phyloP scores from a whole-genome alignment of 2,113 vertebrate genomes.

The Nestor notabilis region DNA sequence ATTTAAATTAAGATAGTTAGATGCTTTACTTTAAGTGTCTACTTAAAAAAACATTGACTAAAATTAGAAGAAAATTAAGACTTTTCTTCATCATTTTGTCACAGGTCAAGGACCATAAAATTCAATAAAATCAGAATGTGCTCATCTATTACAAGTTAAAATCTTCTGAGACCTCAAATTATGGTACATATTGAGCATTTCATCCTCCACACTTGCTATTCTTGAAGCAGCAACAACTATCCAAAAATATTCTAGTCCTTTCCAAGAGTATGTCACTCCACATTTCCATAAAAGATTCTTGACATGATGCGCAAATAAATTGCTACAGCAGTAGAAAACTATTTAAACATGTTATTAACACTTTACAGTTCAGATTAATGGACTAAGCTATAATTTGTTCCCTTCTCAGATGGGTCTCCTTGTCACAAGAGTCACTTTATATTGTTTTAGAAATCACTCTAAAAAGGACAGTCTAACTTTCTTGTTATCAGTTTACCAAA shows the following conservation, averaged over 20 bases:
- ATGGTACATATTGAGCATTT: neutral
- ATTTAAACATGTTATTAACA: neutral
- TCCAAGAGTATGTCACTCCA: neutral
- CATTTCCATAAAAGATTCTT: neutral
- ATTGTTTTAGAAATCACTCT: slow-evolving; percentile 9
- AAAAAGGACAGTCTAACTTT: neutral
- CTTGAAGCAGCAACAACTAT: neutral
- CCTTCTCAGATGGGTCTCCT: neutral
- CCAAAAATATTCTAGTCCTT: neutral
- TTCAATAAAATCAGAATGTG: neutral
- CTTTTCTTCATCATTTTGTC: neutral
- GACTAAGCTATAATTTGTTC: slow-evolving; percentile 12
- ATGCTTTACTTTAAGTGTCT: neutral
- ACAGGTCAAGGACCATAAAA: neutral
- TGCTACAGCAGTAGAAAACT: neutral
- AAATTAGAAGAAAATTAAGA: neutral
- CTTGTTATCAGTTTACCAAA: neutral
- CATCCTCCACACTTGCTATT: neutral
- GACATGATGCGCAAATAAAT: neutral
- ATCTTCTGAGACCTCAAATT: neutral
- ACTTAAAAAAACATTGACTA: neutral
- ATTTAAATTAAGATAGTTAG: neutral
- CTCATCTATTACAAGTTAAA: neutral
- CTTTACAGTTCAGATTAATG: neutral
- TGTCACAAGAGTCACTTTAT: neutral